These are phyloP conservation scores for Leptobrachium leishanense DNA, from an alignment of 2,113 vertebrate genomes.

Conservation along the genomic window DNA sequence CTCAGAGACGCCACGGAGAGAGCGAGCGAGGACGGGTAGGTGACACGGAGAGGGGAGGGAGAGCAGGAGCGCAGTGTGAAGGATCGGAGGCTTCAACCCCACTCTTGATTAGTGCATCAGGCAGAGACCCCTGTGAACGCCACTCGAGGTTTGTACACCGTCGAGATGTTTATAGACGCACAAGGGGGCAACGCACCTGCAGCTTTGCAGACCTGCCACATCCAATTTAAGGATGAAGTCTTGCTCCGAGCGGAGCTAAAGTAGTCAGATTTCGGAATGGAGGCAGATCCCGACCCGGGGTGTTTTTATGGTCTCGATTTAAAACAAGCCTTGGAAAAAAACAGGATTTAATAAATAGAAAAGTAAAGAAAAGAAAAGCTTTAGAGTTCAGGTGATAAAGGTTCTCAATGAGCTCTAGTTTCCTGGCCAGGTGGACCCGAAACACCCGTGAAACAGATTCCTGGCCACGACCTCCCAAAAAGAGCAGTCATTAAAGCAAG, in stretches of 20 bases:
- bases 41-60: constrained; percentile 3
- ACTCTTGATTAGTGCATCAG: constrained; percentile 5
- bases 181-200: not conserved
- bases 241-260: not conserved
- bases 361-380: too few species aligned
- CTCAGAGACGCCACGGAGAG: constrained; percentile 6
- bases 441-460: too few species aligned
- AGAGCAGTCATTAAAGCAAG: too few species aligned
- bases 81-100: not conserved
- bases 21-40: not conserved
- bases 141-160: not conserved
- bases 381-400: too few species aligned
- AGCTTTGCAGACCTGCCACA: constrained; percentile 21
- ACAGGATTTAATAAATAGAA: too few species aligned
- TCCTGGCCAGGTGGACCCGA: too few species aligned
- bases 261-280: not conserved
- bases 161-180: not conserved
- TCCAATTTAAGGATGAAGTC: constrained; percentile 16
- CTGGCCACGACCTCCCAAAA: too few species aligned
- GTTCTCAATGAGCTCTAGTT: too few species aligned
- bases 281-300: not conserved
- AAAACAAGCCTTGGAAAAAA: too few species aligned
- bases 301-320: too few species aligned
- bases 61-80: not conserved
- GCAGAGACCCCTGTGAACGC: not conserved